Percentiles rank a stretch among this genome's conserved stretches.
Conservation (phyloP, 2,888 invertebrate genomes). For the Steinernema scapterisci region DNA sequence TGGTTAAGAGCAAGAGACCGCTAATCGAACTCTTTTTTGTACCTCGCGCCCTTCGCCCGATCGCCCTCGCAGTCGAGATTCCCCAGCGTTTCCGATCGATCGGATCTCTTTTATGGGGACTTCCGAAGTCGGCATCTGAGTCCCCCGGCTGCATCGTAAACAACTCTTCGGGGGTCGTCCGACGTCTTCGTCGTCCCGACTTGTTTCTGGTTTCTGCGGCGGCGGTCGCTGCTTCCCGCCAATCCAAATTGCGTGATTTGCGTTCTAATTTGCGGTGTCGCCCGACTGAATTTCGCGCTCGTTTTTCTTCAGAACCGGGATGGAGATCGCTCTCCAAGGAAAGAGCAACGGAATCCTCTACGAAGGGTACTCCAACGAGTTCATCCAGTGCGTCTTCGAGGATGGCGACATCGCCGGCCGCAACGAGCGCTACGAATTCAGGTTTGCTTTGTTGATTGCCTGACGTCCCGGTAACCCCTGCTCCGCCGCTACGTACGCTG, state of each 20-base stretch:
- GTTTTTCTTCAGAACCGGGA: conserved; percentile 32
- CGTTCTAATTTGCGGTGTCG: neutral
- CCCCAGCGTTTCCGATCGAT: neutral
- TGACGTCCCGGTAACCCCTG: no score
- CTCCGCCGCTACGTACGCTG: no score
- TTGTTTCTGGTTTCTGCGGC: conserved; percentile 18
- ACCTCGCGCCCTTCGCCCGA: neutral
- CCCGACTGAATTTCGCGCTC: neutral
- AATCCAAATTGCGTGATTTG: conserved; percentile 18
- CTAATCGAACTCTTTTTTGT: neutral
- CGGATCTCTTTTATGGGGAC: neutral
- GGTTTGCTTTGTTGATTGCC: conserved; percentile 39
- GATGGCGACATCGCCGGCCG: conserved; percentile 61
- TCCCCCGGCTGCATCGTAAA: conserved; percentile 9
- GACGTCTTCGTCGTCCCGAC: neutral
- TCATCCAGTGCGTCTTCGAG: conserved; percentile 64
- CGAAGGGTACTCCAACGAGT: conserved; percentile 64
- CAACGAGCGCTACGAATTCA: conserved; percentile 66
- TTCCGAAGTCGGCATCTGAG: neutral
- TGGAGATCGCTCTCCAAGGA: conserved; percentile 62
- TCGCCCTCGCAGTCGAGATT: neutral
- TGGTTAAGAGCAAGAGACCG: neutral
- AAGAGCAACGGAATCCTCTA: conserved; percentile 64
- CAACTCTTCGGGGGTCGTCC: neutral
- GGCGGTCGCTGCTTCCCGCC: conserved; percentile 19